Percentiles rank a stretch among this genome's conserved stretches.
Evolutionary conservation across 2,888 invertebrate species (phyloP).

Genomic region (Diabrotica balteata): DNA sequence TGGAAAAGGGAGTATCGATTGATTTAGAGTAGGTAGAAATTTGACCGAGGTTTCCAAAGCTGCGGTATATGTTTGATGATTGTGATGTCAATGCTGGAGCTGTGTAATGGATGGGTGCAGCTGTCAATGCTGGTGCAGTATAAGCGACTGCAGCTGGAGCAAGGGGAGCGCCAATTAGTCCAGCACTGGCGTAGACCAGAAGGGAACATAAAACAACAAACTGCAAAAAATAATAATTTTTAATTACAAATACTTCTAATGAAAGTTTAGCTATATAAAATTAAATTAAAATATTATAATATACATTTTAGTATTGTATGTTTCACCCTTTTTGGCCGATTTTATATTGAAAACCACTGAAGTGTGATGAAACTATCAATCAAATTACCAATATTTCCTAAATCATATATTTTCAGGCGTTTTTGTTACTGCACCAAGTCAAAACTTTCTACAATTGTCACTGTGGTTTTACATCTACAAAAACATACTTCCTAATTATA

Average conservation of each 20-base stretch:
- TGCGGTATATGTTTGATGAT: slow-evolving; percentile 68
- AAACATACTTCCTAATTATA: too few relatives aligned
- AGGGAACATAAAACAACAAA: slow-evolving; percentile 66
- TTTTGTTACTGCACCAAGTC: too few relatives aligned
- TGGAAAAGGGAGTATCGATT: slow-evolving; percentile 76
- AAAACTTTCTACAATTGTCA: too few relatives aligned
- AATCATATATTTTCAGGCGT: too few relatives aligned
- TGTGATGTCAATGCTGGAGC: slow-evolving; percentile 66
- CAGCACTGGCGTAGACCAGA: slow-evolving; percentile 64
- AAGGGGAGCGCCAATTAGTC: slow-evolving; percentile 60
- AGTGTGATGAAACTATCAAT: too few relatives aligned
- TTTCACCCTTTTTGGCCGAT: too few relatives aligned
- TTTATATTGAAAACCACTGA: too few relatives aligned
- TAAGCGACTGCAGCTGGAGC: slow-evolving; percentile 20
- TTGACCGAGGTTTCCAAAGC: slow-evolving; percentile 73
- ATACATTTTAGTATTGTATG: neutral
- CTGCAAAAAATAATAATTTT: slow-evolving; percentile 49
- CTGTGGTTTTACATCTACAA: too few relatives aligned
- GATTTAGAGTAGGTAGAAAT: slow-evolving; percentile 74
- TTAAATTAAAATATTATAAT: neutral
- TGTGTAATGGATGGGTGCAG: slow-evolving; percentile 57
- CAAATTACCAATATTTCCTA: too few relatives aligned
- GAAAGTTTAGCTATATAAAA: neutral
- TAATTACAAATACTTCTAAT: neutral
- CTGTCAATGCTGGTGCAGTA: slow-evolving; percentile 42